Conservation (phyloP, 2,113 vertebrate species). For the Pagrus major region DNA sequence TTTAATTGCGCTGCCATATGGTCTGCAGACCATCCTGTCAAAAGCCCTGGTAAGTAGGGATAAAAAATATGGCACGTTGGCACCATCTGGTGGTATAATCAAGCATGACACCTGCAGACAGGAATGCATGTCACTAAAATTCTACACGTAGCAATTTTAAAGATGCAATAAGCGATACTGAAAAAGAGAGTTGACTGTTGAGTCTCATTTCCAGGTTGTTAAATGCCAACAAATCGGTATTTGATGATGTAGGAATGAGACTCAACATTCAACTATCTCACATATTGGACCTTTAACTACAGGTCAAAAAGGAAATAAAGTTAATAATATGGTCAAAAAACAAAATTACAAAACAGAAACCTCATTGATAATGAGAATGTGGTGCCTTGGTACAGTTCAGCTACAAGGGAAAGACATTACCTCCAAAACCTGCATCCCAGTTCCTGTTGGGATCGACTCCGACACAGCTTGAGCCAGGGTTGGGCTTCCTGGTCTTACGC, state of each 20-base stretch:
- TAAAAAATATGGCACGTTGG: background rate
- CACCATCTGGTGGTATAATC: background rate
- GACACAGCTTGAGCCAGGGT: constrained; percentile 77
- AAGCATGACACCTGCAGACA: background rate
- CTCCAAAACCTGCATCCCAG: constrained; percentile 91
- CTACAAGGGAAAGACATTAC: constrained; percentile 68
- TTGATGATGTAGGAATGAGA: too few relatives aligned
- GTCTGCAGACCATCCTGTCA: background rate
- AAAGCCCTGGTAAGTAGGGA: background rate
- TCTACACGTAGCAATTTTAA: background rate
- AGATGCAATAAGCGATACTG: too few relatives aligned
- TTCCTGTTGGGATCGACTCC: constrained; percentile 95
- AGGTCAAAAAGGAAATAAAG: background rate
- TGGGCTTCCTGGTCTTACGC: constrained; percentile 91
- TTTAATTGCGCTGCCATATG: background rate
- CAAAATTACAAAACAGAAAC: background rate
- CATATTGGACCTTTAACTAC: too few relatives aligned
- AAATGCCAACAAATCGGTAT: too few relatives aligned
- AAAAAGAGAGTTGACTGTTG: too few relatives aligned
- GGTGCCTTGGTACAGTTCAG: background rate
- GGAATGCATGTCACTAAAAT: background rate
- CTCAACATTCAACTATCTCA: too few relatives aligned
- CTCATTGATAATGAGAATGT: background rate
- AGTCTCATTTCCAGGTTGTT: too few relatives aligned
- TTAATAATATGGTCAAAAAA: too few relatives aligned